phyloP scores from a whole-genome alignment of 1,140 invertebrate genomes.

The Eriosoma lanigerum region DNA sequence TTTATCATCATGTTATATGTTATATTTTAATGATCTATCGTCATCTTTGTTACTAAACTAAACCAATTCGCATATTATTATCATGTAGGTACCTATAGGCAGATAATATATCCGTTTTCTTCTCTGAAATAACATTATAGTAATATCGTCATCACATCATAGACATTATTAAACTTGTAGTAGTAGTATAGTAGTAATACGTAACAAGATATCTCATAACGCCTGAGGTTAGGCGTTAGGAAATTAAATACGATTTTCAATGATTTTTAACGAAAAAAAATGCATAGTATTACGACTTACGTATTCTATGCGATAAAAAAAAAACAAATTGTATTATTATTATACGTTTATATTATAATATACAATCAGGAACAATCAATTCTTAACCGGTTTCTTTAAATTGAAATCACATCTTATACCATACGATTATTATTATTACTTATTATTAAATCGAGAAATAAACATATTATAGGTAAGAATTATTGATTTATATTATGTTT shows the following conservation, averaged over 20 bases:
- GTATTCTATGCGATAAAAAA: neutral
- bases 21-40: neutral
- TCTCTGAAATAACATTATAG: neutral
- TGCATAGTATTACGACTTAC: neutral
- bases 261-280: constrained; percentile 3
- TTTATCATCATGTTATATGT: neutral
- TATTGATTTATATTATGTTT: constrained; percentile 11
- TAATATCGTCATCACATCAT: neutral
- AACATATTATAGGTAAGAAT: too few relatives aligned
- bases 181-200: too few relatives aligned
- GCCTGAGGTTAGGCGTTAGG: neutral
- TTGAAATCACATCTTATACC: constrained; percentile 8
- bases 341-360: neutral
- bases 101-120: neutral
- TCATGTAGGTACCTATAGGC: neutral
- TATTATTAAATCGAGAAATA: neutral
- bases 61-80: neutral
- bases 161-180: neutral
- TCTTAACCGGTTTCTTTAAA: constrained; percentile 8
- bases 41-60: neutral
- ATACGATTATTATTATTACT: neutral
- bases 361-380: constrained; percentile 20
- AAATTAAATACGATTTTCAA: neutral
- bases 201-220: constrained; percentile 23
- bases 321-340: constrained; percentile 2